Conservation (phyloP, 92 coral and sea anemone species). For the Chrysogorgia sp. region DNA sequence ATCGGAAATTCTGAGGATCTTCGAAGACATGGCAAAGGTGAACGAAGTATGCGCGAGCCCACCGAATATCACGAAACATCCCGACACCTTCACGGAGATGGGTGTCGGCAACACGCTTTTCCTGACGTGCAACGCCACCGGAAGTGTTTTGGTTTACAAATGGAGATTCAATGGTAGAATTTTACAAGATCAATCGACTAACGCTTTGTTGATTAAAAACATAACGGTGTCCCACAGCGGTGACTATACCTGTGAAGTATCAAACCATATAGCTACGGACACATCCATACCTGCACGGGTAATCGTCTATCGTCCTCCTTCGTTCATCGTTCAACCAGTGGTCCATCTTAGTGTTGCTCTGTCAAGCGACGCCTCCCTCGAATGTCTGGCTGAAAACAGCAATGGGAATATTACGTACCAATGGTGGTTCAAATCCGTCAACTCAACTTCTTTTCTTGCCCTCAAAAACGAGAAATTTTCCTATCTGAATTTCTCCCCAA, state of each 20-base stretch:
- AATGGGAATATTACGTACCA: constrained; percentile 58
- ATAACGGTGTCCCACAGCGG: constrained; percentile 58
- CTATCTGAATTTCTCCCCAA: constrained; percentile 46
- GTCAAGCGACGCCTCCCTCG: constrained; percentile 49
- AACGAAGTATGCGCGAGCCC: constrained; percentile 70
- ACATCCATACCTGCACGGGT: constrained; percentile 64
- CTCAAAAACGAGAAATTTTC: constrained; percentile 56
- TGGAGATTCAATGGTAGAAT: constrained; percentile 65
- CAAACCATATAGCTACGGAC: constrained; percentile 63
- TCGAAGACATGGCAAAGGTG: constrained; percentile 41
- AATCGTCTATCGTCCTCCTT: constrained; percentile 72
- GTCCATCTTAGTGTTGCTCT: constrained; percentile 52
- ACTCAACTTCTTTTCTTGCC: constrained; percentile 19
- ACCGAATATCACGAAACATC: constrained; percentile 75
- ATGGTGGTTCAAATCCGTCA: constrained; percentile 65
- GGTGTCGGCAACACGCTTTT: constrained; percentile 54
- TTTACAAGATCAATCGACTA: constrained; percentile 39
- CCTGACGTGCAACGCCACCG: constrained; percentile 64
- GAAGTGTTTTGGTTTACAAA: constrained; percentile 48
- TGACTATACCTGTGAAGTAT: constrained; percentile 67
- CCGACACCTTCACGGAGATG: constrained; percentile 60
- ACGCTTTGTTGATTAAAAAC: constrained; percentile 39
- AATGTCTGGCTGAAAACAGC: constrained; percentile 54
- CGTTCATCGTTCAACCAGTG: constrained; percentile 61
- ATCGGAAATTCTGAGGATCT: constrained; percentile 41